Conservation (phyloP, 1,140 invertebrate genomes). For the Rhagoletis pomonella region DNA sequence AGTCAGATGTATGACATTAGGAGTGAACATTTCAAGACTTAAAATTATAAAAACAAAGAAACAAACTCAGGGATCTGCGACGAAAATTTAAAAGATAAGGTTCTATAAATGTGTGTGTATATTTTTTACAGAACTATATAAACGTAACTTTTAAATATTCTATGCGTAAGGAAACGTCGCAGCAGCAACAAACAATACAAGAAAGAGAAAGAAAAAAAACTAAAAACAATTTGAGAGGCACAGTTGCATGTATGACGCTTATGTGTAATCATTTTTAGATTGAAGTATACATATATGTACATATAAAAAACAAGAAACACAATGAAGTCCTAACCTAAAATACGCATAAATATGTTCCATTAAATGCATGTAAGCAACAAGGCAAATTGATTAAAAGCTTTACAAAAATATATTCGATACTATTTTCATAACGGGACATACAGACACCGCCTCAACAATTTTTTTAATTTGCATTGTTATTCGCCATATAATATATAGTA, state of each 20-base stretch:
- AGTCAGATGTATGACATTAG: neutral
- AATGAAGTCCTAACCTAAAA: conserved; percentile 2
- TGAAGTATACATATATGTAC: conserved; percentile 14
- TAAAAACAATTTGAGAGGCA: conserved; percentile 41
- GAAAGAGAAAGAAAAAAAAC: conserved; percentile 44
- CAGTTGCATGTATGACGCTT: conserved; percentile 9
- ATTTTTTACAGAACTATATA: conserved; percentile 57
- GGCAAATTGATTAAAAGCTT: neutral
- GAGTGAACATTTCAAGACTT: conserved; percentile 1
- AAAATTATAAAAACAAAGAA: neutral
- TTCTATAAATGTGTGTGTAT: conserved; percentile 27
- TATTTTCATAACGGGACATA: too few relatives aligned
- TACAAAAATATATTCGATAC: neutral
- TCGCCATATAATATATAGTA: conserved; percentile 8
- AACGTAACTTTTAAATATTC: conserved; percentile 38
- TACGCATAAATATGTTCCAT: conserved; percentile 4
- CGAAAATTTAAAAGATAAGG: neutral
- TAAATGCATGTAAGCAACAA: neutral
- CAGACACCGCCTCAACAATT: too few relatives aligned
- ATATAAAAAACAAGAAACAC: neutral
- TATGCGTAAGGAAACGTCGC: conserved; percentile 11
- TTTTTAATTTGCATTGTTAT: neutral
- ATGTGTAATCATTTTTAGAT: neutral
- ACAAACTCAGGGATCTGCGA: conserved; percentile 4
- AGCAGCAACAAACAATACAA: conserved; percentile 31